These are phyloP conservation scores for Chaetorhynchus papuensis DNA, from an alignment of 2,113 vertebrate species.

Conservation along the genomic window DNA sequence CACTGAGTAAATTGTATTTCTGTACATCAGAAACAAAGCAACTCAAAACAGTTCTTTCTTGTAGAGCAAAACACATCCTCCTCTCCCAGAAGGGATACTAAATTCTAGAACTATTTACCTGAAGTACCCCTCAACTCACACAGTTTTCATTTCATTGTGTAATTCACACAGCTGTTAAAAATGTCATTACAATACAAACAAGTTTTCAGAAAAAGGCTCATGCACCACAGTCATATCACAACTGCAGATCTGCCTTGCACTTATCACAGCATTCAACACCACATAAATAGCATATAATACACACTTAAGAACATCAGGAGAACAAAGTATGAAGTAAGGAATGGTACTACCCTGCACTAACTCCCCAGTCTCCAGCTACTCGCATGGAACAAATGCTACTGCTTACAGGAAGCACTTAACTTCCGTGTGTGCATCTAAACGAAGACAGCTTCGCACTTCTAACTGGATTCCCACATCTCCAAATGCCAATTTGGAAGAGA, in stretches of 20 bases:
- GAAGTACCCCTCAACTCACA: neutral
- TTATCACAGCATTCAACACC: neutral
- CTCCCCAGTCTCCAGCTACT: neutral
- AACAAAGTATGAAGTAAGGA: neutral
- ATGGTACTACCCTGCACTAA: neutral
- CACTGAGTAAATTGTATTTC: neutral
- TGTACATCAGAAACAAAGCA: neutral
- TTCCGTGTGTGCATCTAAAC: neutral
- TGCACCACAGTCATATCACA: neutral
- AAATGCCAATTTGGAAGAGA: neutral
- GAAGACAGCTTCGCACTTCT: neutral
- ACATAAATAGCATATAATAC: neutral
- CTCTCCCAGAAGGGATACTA: neutral
- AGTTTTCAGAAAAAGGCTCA: neutral
- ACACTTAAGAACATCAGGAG: neutral
- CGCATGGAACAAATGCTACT: accelerated
- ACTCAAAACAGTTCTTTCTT: neutral
- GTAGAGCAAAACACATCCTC: neutral
- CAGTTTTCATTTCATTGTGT: neutral
- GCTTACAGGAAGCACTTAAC: neutral
- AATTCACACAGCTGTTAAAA: neutral
- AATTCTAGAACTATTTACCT: neutral
- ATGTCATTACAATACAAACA: neutral
- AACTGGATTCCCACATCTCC: neutral
- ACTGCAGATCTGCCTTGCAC: neutral